Base-by-base conservation (phyloP, 30 jellyfish, hydroid and myxozoan species). In the Aurelia coerulea region DNA sequence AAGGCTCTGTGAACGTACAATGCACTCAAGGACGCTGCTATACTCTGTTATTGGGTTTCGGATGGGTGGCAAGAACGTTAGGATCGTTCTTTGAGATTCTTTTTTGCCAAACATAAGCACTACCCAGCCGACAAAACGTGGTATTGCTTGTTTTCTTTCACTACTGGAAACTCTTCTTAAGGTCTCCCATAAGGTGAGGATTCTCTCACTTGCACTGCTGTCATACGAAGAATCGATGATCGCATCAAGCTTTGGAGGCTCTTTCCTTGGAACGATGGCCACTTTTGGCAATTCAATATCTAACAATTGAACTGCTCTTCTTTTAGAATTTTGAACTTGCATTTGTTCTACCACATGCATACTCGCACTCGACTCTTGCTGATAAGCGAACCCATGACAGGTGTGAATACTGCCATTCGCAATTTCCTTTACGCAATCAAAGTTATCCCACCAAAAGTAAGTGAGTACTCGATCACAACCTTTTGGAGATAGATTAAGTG, bases 121-220 rank as follows among this genome's bases (percentile, higher is more conserved):
- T 50, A 72, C 83, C 83, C 83, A 72, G 64, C 83, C 83, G 16
- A 72, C 83, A 23, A 72, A 72, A 34, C 76, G 56, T 66, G 76
- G 51, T 66, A 66, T 66, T 66, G n/a, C 76, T 2, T 66, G 76
- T 18, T 66, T 66, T 66, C 76, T 34, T 34, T 34, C 42, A 66
- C 76, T 66, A 13, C 51, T 29, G 42, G 76, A 29, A n/a, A 66
- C 51, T 29, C n/a, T 49, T 34, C 76, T 66, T 29, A 66, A 34
- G 1, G 32, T 29, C 51, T 29, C 51, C 76, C 76, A 66, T 12
- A 66, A 66, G 10, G 51, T 13, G 42, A 66, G 76, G 2, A 66
- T 66, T 29, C 76, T 66, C 10, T 66, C 51, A 29, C 42, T 66
- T 29, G 42, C 51, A 34, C 11, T 66, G 42, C 6, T 34, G 6